phyloP scores from a whole-genome alignment of 2,888 invertebrate species.

The Temnothorax unifasciatus region DNA sequence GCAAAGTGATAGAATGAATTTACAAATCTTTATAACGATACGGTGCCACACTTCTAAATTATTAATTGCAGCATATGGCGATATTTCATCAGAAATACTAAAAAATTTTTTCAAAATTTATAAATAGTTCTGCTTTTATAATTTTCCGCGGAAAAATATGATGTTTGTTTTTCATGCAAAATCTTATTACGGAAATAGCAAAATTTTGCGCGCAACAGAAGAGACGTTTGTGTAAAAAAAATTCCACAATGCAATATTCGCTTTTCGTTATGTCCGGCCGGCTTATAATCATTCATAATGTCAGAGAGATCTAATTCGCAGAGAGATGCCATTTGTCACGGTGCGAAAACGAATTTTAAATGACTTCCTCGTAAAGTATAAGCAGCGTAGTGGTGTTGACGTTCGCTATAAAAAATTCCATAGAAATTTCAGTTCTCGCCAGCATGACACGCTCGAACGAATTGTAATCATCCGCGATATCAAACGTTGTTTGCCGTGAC shows the following conservation, averaged over 20 bases:
- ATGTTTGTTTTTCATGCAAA: slow-evolving; percentile 6
- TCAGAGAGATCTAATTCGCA: slow-evolving; percentile 14
- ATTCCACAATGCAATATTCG: slow-evolving; percentile 5
- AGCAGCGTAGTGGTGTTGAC: slow-evolving; percentile 27
- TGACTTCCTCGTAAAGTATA: background rate
- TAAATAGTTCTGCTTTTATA: background rate
- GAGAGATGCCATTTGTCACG: background rate
- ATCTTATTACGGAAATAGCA: background rate
- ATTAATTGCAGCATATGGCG: background rate
- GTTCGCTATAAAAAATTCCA: slow-evolving; percentile 39
- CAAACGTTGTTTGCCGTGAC: background rate
- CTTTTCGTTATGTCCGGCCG: slow-evolving; percentile 6
- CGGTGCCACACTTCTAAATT: background rate
- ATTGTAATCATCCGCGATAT: slow-evolving; percentile 28
- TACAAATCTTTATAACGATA: background rate
- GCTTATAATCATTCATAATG: slow-evolving; percentile 11
- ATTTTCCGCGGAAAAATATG: background rate
- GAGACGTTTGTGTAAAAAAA: background rate
- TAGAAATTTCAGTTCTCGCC: slow-evolving; percentile 12
- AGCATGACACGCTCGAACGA: background rate
- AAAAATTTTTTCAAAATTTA: background rate
- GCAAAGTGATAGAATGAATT: background rate
- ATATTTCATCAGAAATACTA: background rate
- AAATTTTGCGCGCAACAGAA: background rate
- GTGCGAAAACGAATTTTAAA: slow-evolving; percentile 37